Evolutionary conservation across 2,888 invertebrate species (phyloP), one percentile per base, ranked within the genome.

Genomic region (Macrophya annulata): DNA sequence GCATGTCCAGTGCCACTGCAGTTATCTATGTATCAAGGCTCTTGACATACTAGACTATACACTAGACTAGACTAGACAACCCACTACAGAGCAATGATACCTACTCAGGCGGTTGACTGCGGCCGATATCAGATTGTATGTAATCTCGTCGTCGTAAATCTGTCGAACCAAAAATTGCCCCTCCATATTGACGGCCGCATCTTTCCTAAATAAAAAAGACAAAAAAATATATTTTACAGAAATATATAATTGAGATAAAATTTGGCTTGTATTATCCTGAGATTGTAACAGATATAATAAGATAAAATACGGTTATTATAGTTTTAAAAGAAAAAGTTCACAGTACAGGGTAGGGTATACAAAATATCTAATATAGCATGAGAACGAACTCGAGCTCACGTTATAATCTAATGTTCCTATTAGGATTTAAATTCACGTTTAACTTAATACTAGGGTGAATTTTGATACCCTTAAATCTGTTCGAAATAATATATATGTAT

Each of bases 141-240:
- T 99, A 86, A 98, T 96, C 93, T 98, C 98, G 93, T 99, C 99
- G 90, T 99, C 98, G 93, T 99, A 99, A 90, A 99, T 98, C 94
- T 98, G 98, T 15, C 99, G 95, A 17, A 99, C 98, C 88, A 99
- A 94, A 94, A 99, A 99, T 89, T 98, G 98, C 1, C 99, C 99
- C 91, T 99, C 99, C 98, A 99, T 98, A 86, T 96, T 96, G 84
- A 99, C 97, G 86, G 98, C 97, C 0, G 99, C 99, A 93, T 98
- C 98, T 95, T 97, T 97, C 93, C 99, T 99, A 93, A 43, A 95
- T 94, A 71, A 88, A 71, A 88, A 85, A 82, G 86, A 87, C 59
- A 31, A 25, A 48, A 15, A 65, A 15, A 37, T 12, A n/a, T 12
- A 31, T 0, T 17, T 15, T 1, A 55, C 31, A 77, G 25, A 51